Evolutionary conservation across 2,797 vertebrate genomes (phyloP), one percentile per base, ranked within the genome.

Genomic region (Margarornis squamiger): DNA sequence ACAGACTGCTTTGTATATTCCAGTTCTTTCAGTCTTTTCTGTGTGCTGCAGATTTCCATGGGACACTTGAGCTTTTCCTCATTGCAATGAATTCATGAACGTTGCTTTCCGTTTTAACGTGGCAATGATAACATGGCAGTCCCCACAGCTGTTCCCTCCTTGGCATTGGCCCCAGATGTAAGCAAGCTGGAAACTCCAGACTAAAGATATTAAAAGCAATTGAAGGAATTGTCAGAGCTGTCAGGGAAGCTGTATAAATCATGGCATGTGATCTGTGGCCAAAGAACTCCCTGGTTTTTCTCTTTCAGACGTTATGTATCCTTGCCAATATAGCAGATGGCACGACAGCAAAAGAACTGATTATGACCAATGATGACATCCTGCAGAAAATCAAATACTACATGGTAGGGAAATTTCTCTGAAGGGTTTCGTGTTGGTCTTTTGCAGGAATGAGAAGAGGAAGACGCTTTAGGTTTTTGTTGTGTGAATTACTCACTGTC

Each of bases 381-480:
- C 98, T 99, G 63, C 99, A 99, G 98, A 99, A 99, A 98, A 98
- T 99, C 96, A 99, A 99, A 97, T 99, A 99, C 97, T 99, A 99
- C 95, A 99, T 99, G 99, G 99, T 99, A 98, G 52, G 97, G 79
- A 52, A 32, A 77, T 74, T 79, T 90, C 18, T 83, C 48, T 85
- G 49, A 29, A 71, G 58, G 32, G 19, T 55, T 46, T 91, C 38
- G 17, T 22, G 27, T 62, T 55, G 71, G 19, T 38, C 34, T 48
- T 94, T 92, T 84, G 5, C 32, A 67, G 55, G n/a, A 62, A 66
- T 52, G 19, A 46, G 52, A 55, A 81, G 46, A 41, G 48, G 8
- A 55, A 61, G 20, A 4, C 45, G 41, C 8, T 78, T 87, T 5
- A 73, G 52, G 36, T 9, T 86, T 88, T 84, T 72, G 27, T 68